phyloP scores from a whole-genome alignment of 2,888 invertebrate genomes.

The Latrodectus hesperus region DNA sequence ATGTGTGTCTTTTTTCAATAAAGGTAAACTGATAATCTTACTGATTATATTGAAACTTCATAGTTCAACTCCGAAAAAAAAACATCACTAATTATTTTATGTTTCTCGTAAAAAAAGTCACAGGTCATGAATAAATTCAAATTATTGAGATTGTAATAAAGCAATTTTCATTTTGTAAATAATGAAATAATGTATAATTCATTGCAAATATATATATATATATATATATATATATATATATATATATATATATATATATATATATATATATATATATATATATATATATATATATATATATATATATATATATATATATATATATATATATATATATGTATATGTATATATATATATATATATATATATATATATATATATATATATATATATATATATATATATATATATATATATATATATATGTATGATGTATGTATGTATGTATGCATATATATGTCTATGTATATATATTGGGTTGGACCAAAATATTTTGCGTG shows the following conservation, averaged over 20 bases:
- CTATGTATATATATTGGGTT: conserved; percentile 11
- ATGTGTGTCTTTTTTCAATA: no score
- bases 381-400: conserved; percentile 26
- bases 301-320: conserved; percentile 20
- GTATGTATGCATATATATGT: conserved; percentile 7
- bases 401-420: conserved; percentile 25
- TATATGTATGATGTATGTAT: no score
- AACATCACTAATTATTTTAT: no score
- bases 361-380: conserved; percentile 27
- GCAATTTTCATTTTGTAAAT: background rate
- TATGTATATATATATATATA: conserved; percentile 22
- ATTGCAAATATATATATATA: conserved; percentile 6
- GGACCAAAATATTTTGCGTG: no score
- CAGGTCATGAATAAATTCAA: no score
- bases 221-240: conserved; percentile 30
- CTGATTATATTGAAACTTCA: no score
- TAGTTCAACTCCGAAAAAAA: no score
- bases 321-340: conserved; percentile 23
- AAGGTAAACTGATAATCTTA: no score
- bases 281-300: conserved; percentile 18
- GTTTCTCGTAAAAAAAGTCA: no score
- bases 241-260: conserved; percentile 22
- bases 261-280: conserved; percentile 15
- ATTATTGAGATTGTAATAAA: no score
- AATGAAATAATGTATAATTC: background rate